These are phyloP conservation scores for Lepidocyrtinus sp. DNA, from an alignment of 2,888 invertebrate species.

Conservation along the genomic window DNA sequence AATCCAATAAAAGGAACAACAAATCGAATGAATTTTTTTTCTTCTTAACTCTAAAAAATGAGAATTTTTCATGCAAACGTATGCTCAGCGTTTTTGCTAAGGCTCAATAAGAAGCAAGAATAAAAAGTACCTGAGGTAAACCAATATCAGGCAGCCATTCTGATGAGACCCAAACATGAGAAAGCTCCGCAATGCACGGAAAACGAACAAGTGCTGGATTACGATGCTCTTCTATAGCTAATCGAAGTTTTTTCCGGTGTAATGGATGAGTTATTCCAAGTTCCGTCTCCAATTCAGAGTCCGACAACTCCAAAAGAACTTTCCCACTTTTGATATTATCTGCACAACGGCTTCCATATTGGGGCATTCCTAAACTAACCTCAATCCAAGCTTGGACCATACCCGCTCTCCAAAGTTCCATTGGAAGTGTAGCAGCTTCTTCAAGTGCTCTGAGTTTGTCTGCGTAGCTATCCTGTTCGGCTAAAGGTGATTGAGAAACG, in stretches of 20 bases:
- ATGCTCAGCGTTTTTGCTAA: constrained; percentile 21
- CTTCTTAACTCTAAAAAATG: constrained; percentile 17
- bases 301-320: constrained; percentile 92
- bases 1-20: constrained; percentile 48
- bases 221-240: constrained; percentile 94
- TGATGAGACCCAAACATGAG: constrained; percentile 94
- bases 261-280: constrained; percentile 93
- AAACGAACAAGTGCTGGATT: constrained; percentile 90
- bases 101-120: constrained; percentile 16
- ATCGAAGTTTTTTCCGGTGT: constrained; percentile 91
- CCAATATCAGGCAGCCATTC: constrained; percentile 95
- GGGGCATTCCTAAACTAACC: constrained; percentile 94
- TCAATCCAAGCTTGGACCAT: constrained; percentile 96
- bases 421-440: constrained; percentile 83
- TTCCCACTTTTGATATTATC: constrained; percentile 97
- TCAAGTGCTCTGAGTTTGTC: constrained; percentile 84
- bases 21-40: constrained; percentile 31
- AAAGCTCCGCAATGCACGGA: constrained; percentile 88
- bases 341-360: constrained; percentile 85
- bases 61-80: constrained; percentile 40
- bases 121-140: constrained; percentile 79
- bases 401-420: constrained; percentile 92
- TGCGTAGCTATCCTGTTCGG: constrained; percentile 80
- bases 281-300: constrained; percentile 91
- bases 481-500: constrained; percentile 75